Conservation (phyloP, 2,113 vertebrate species). For the Nycticebus coucang region DNA sequence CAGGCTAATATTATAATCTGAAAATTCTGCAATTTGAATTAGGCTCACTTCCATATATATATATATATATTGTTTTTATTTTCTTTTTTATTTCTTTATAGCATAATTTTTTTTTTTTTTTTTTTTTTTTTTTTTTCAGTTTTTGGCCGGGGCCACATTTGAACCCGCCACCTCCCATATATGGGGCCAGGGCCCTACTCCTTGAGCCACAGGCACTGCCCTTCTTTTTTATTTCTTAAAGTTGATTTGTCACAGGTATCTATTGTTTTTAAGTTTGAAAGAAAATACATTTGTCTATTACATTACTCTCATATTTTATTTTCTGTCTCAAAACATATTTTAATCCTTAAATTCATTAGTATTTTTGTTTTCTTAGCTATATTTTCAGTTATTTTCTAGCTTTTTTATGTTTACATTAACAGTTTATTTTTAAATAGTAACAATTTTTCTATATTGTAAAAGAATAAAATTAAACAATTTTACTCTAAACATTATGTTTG, state of each 20-base stretch:
- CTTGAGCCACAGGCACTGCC: too few relatives aligned
- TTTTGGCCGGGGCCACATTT: too few relatives aligned
- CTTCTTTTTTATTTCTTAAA: neutral
- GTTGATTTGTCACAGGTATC: neutral
- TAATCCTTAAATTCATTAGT: neutral
- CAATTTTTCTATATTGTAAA: neutral
- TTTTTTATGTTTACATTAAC: neutral
- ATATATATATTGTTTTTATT: neutral
- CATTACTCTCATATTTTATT: neutral
- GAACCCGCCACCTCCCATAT: too few relatives aligned
- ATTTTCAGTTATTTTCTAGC: neutral
- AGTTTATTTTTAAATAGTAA: neutral
- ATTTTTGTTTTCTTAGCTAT: neutral
- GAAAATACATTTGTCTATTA: neutral
- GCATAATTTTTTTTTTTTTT: too few relatives aligned
- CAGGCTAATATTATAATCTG: neutral
- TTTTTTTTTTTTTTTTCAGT: too few relatives aligned
- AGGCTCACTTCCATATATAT: neutral
- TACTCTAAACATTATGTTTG: neutral
- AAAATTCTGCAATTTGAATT: neutral
- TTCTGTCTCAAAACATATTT: neutral
- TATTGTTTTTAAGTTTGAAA: neutral
- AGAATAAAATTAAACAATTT: neutral
- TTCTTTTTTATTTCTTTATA: neutral
- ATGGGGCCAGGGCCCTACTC: too few relatives aligned